A percentile compares a stretch with the other conserved stretches of the same genome.
These are phyloP conservation scores for Eremophila alpestris DNA, from an alignment of 2,797 vertebrate genomes.

Conservation along the genomic window DNA sequence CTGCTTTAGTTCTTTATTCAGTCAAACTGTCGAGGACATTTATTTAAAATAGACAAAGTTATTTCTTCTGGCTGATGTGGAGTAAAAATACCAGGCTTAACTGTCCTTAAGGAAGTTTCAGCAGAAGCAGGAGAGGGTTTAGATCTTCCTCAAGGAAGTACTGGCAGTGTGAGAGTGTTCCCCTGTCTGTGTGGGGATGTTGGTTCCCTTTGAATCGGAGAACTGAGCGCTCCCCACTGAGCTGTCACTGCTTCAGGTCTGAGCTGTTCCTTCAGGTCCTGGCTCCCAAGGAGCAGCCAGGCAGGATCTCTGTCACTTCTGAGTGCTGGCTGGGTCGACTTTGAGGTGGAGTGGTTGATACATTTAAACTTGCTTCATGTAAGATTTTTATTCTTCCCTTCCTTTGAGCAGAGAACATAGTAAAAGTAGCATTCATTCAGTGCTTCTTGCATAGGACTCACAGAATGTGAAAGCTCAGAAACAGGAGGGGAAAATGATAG, in stretches of 20 bases:
- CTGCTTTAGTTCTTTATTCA: background rate
- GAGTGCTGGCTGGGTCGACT: rapidly evolving
- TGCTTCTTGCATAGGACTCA: background rate
- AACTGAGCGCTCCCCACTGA: background rate
- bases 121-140: background rate
- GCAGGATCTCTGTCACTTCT: background rate
- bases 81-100: background rate
- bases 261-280: background rate
- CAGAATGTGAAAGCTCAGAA: background rate
- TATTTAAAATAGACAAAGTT: background rate
- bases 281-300: background rate
- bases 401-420: background rate
- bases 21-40: background rate
- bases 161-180: background rate
- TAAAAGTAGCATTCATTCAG: background rate
- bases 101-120: background rate
- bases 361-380: background rate
- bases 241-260: background rate
- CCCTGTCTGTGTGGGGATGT: background rate
- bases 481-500: background rate
- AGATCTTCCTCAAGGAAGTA: background rate
- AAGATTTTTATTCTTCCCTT: background rate
- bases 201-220: background rate
- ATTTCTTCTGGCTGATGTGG: background rate
- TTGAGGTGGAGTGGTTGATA: background rate